Conservation (phyloP, 2,888 invertebrate genomes). For the Ophraella communa region DNA sequence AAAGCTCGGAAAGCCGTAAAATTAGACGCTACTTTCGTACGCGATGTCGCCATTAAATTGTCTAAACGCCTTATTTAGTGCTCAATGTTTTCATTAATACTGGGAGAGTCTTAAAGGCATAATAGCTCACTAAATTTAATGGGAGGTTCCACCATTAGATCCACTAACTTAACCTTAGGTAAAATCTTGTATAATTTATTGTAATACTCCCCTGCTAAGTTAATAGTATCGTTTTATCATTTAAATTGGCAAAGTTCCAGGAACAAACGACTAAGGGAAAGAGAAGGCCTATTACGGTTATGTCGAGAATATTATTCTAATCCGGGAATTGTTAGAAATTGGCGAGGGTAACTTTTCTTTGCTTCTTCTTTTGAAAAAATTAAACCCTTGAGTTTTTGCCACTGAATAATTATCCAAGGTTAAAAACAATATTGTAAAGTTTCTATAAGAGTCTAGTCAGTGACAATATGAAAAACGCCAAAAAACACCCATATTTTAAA, state of each 20-base stretch:
- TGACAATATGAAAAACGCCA: no score
- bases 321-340: conserved; percentile 33
- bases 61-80: conserved; percentile 39
- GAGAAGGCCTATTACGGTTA: conserved; percentile 27
- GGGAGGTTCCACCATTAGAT: conserved; percentile 44
- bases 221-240: conserved; percentile 60
- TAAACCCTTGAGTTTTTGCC: no score
- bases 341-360: conserved; percentile 13
- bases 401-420: no score
- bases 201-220: conserved; percentile 55
- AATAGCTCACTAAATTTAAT: conserved; percentile 51
- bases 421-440: no score
- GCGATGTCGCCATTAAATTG: conserved; percentile 35
- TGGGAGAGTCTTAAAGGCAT: conserved; percentile 48
- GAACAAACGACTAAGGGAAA: conserved; percentile 44
- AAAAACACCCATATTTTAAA: no score
- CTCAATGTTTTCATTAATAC: conserved; percentile 47
- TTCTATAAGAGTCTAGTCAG: no score
- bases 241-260: conserved; percentile 59
- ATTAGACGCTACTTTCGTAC: conserved; percentile 28
- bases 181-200: conserved; percentile 59
- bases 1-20: conserved; percentile 20
- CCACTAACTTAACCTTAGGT: conserved; percentile 54
- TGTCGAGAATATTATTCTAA: conserved; percentile 39
- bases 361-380: conserved; percentile 1